Evolutionary conservation across 1,140 invertebrate species (phyloP), one percentile per base, ranked within the genome.

Genomic region (Hycleus phaleratus): DNA sequence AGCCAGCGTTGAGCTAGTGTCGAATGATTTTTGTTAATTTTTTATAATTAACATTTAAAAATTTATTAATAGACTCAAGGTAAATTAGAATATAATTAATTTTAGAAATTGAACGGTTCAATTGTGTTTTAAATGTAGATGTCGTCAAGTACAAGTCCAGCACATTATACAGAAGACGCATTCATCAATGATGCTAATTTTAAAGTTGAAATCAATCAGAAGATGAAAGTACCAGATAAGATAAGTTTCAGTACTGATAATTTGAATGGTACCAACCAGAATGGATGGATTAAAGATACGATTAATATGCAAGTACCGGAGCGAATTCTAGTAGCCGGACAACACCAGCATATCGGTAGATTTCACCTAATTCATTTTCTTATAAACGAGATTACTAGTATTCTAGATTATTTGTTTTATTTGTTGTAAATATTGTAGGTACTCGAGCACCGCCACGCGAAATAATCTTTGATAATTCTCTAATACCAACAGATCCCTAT

Each of bases 291-390:
- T 66, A 76, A 77, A 69, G 86, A 90, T 61, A 88, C 88, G 75
- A 83, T 88, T 72, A 83, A 89, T 60, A 95, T 94, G 91, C 85
- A 85, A 69, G 91, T 95, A 26, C 91, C 91, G n/a, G 91, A 93
- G 64, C 79, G 90, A 68, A 94, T 95, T 73, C 77, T 94, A 60
- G 88, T 93, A 49, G 79, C 85, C 64, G 91, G 89, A 11, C 85
- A 91, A 71, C 88, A 93, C 67, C 86, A 91, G 70, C 87, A 91
- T 75, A 68, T 88, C 70, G 80, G 79, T 81, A 69, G 58, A 11
- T 39, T 39, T 39, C 38, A 39, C 10, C 10, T 7, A 39, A 39
- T 39, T 7, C 38, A 39, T 7, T 10, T 10, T 10, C 10, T 39
- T 39, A 39, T 10, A 39, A 39, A 39, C 5, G 6, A 6, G 38